phyloP scores from a whole-genome alignment of 2,797 vertebrate species.

The Sebastolobus altivelis region DNA sequence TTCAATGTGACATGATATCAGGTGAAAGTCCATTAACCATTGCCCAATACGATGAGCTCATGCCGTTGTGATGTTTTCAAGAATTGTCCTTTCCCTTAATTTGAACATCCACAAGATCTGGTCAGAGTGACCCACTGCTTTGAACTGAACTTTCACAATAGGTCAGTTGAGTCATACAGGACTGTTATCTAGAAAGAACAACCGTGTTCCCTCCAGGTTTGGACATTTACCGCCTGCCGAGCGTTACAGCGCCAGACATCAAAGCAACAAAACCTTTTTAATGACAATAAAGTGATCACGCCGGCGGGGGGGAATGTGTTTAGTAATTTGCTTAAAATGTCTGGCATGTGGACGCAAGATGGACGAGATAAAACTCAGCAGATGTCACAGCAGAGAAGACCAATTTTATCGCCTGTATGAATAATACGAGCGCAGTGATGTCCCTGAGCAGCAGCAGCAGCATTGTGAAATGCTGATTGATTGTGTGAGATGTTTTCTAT shows the following conservation, averaged over 20 bases:
- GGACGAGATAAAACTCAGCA: conserved; percentile 73
- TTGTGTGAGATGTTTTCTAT: conserved; percentile 68
- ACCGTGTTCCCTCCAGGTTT: conserved; percentile 31
- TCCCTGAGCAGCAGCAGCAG: conserved; percentile 9
- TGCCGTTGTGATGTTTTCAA: conserved; percentile 25
- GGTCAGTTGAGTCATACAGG: conserved; percentile 46
- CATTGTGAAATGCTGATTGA: conserved; percentile 72
- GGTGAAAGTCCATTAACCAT: conserved; percentile 68
- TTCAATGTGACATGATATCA: conserved; percentile 21
- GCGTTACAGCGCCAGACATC: conserved; percentile 49
- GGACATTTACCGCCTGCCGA: conserved; percentile 57
- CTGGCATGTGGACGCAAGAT: conserved; percentile 74
- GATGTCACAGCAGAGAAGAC: conserved; percentile 72
- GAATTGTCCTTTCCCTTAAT: conserved; percentile 58
- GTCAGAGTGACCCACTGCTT: conserved; percentile 59
- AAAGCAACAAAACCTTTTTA: conserved; percentile 59
- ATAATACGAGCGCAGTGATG: conserved; percentile 43
- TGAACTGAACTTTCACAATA: conserved; percentile 56
- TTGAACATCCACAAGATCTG: conserved; percentile 9
- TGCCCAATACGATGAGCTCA: conserved; percentile 64
- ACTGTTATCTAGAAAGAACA: conserved; percentile 57
- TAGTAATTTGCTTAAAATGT: conserved; percentile 78
- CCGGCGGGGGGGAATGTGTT: conserved; percentile 56
- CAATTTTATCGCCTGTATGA: conserved; percentile 62
- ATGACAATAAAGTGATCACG: conserved; percentile 69